A percentile compares a stretch with the other conserved stretches of the same genome.
phyloP scores from a whole-genome alignment of 2,113 vertebrate species.

The Pseudorhombus dupliciocellatus region DNA sequence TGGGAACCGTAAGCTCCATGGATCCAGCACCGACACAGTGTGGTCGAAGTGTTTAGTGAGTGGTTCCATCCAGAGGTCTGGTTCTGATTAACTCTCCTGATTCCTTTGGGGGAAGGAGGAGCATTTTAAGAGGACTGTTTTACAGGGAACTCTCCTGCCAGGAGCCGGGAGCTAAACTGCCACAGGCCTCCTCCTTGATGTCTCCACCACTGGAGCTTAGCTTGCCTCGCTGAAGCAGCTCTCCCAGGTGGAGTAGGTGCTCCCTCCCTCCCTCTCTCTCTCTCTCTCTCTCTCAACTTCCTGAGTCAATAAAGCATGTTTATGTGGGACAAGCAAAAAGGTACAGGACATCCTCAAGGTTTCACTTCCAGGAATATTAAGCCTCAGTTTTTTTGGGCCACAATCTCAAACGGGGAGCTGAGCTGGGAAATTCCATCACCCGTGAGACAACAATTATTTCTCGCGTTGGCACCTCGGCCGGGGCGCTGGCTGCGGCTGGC shows the following conservation, averaged over 20 bases:
- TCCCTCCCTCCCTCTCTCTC: too few species aligned
- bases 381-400: conserved; percentile 17
- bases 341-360: conserved; percentile 62
- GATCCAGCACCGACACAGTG: conserved; percentile 30
- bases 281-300: conserved; percentile 20
- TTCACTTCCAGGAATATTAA: conserved; percentile 48
- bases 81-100: conserved; percentile 68
- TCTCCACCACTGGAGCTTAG: conserved; percentile 61
- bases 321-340: conserved; percentile 37
- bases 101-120: conserved; percentile 60
- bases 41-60: conserved; percentile 52
- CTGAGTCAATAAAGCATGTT: conserved; percentile 60
- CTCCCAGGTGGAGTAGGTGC: conserved; percentile 1
- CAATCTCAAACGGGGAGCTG: conserved; percentile 18
- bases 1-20: conserved; percentile 39
- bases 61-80: conserved; percentile 62
- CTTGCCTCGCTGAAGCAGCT: conserved; percentile 18
- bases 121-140: conserved; percentile 67
- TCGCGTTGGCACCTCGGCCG: conserved; percentile 49
- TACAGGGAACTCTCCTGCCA: conserved; percentile 62
- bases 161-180: conserved; percentile 62
- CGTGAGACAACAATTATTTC: conserved; percentile 56
- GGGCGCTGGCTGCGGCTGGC: conserved; percentile 42
- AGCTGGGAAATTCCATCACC: conserved; percentile 61
- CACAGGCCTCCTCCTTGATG: conserved; percentile 58